These are phyloP conservation scores for Muscicapa comitata DNA, from an alignment of 2,797 vertebrate species.

Conservation along the genomic window DNA sequence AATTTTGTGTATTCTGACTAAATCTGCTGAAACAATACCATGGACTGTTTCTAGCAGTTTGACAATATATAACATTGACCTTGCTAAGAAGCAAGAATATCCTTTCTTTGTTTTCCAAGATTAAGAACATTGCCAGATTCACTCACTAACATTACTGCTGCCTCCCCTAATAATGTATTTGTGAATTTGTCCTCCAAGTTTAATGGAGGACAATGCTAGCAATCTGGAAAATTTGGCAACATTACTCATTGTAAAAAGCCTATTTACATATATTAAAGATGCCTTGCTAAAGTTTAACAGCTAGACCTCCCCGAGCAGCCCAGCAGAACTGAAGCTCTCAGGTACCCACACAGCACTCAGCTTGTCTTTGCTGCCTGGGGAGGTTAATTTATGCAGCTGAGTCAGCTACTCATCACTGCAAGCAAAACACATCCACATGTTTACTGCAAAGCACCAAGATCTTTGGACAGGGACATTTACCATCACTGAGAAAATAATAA, in stretches of 20 bases:
- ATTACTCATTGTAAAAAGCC: constrained; percentile 28
- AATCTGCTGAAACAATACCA: neutral
- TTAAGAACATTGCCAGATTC: neutral
- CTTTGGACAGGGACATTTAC: neutral
- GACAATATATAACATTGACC: neutral
- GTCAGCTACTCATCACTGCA: neutral
- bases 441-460: neutral
- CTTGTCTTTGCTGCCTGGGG: neutral
- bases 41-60: neutral
- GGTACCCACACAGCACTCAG: neutral
- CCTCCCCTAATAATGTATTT: neutral
- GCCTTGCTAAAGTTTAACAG: neutral
- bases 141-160: neutral
- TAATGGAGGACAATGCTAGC: constrained; percentile 51
- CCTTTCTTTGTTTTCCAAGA: neutral
- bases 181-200: constrained; percentile 39
- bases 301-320: neutral
- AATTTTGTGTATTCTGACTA: neutral
- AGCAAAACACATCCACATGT: constrained; percentile 26
- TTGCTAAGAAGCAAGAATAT: neutral
- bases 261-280: constrained; percentile 44
- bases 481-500: neutral
- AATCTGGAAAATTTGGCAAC: constrained; percentile 56
- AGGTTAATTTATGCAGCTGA: constrained; percentile 44
- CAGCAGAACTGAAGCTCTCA: neutral